Base-by-base conservation (phyloP, 1,140 invertebrate genomes). In the Cydia pomonella region DNA sequence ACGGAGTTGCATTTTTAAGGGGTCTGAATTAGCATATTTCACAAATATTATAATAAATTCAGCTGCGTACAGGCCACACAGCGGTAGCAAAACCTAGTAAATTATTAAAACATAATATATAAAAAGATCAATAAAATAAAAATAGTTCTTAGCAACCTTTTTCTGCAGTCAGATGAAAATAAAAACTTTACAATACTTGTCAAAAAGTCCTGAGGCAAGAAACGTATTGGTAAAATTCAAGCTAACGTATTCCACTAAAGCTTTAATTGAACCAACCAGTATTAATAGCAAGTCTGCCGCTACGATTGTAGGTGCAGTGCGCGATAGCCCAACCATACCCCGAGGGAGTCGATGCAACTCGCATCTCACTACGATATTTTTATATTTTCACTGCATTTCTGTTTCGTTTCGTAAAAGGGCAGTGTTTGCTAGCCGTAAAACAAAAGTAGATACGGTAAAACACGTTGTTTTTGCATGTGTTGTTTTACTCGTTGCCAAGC, bases 381-480 rank as follows among this genome's bases (percentile, higher is more conserved):
- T 86, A 87, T 87, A 87, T 87, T 86, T 86, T 82, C 83, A 85
- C 81, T 85, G 82, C 79, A 87, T 84, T 86, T 85, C 82, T 81
- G 80, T 86, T 80, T 73, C 69, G 77, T 80, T 84, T 71, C 80
- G 80, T 76, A 84, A 89, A 84, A 85, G 78, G 79, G 79, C 76
- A 80, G 64, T 78, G 76, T 84, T 84, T 84, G 84, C 82, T 73
- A 73, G 76, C 71, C 77, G 80, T 77, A 82, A 84, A 85, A 85
- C 79, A 83, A 78, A 75, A 75, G 62, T 72, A 72, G 66, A 72
- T 72, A 77, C 74, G 73, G 77, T 77, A 77, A 78, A 81, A 82
- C 69, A 78, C 72, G 33, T 27, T 72, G 62, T 77, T 78, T 79
- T 77, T 76, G 16, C 47, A 25, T 29, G 47, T 75, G 47, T 75